Percentiles rank a stretch among this genome's conserved stretches.
These are phyloP conservation scores for Callyntrura guangdongensis DNA, from an alignment of 2,888 invertebrate genomes.

Conservation along the genomic window DNA sequence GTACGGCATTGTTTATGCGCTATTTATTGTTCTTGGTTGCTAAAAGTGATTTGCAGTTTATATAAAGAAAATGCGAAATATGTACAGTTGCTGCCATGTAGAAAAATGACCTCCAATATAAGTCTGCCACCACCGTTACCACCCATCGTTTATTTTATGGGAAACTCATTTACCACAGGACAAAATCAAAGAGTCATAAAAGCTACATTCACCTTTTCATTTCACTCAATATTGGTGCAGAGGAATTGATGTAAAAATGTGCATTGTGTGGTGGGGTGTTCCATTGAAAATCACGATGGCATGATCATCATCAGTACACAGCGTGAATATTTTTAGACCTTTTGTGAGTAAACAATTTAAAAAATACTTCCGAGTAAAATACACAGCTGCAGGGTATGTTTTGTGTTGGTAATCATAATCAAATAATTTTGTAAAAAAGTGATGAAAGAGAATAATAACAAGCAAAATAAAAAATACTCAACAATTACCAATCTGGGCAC, in stretches of 20 bases:
- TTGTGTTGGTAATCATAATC: too few species aligned
- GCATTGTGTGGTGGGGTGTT: too few species aligned
- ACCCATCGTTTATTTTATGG: not conserved
- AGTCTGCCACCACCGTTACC: not conserved
- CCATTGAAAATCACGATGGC: too few species aligned
- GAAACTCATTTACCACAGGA: not conserved
- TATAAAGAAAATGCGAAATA: constrained; percentile 9
- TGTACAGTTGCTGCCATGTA: not conserved
- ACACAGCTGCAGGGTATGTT: too few species aligned
- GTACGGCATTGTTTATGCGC: not conserved
- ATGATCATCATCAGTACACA: too few species aligned
- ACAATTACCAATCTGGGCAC: too few species aligned
- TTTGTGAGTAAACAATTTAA: constrained; percentile 42
- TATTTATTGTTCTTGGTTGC: not conserved
- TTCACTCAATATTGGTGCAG: not conserved
- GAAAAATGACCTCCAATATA: not conserved
- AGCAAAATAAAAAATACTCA: not conserved
- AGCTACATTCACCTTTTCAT: not conserved
- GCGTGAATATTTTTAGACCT: not conserved
- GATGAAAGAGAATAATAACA: constrained; percentile 38
- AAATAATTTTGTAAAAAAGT: not conserved
- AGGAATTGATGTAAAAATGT: not conserved
- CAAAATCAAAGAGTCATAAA: not conserved
- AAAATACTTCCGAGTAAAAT: constrained; percentile 23
- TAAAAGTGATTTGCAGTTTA: constrained; percentile 8